These are phyloP conservation scores for Taenioides sp. DNA, from an alignment of 2,797 vertebrate species.

Conservation along the genomic window DNA sequence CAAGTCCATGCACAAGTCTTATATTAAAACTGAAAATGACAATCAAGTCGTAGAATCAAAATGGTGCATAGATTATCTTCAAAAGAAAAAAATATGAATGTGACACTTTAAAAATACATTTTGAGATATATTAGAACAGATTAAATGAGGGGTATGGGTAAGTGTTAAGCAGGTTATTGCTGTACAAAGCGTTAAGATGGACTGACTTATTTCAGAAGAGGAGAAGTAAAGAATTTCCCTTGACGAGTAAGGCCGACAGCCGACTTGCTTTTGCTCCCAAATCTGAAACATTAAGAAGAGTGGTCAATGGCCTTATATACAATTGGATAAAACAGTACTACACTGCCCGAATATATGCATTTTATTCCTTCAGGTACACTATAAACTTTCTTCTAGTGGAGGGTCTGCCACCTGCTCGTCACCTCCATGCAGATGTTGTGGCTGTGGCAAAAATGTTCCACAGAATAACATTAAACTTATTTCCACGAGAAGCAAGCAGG, in stretches of 20 bases:
- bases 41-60: neutral
- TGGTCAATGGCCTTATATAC: too few species aligned
- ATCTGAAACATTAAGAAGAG: constrained; percentile 71
- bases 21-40: constrained; percentile 14
- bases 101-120: constrained; percentile 31
- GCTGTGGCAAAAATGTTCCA: too few species aligned
- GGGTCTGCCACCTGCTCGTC: too few species aligned
- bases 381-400: too few species aligned
- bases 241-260: constrained; percentile 79
- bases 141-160: constrained; percentile 20
- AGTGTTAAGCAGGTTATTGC: constrained; percentile 26
- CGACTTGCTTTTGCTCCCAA: constrained; percentile 91
- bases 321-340: too few species aligned
- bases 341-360: too few species aligned
- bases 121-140: constrained; percentile 39
- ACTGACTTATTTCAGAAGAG: constrained; percentile 82
- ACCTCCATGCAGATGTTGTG: too few species aligned
- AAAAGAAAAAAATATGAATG: constrained; percentile 20
- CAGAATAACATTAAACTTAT: too few species aligned
- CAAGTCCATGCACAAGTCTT: neutral
- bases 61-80: constrained; percentile 31
- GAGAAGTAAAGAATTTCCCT: constrained; percentile 92
- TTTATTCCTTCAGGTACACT: too few species aligned
- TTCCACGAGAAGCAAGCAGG: too few species aligned
- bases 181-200: neutral